Percentiles rank a stretch among this genome's conserved stretches.
Conservation (phyloP, 1,140 invertebrate genomes). For the Uloborus diversus region DNA sequence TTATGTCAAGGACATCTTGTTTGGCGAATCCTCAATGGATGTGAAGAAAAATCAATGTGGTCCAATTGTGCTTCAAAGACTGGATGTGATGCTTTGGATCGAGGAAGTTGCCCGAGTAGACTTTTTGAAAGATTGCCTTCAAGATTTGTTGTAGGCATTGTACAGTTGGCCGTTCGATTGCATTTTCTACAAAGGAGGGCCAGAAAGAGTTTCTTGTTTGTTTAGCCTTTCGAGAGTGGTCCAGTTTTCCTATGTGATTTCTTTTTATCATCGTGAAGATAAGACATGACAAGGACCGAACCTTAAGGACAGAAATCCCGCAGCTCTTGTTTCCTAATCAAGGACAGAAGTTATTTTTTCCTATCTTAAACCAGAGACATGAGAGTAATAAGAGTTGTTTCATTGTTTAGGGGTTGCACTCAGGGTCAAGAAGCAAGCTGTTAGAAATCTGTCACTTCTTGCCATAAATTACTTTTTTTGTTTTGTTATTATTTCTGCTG, state of each 20-base stretch:
- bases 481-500: too few species aligned
- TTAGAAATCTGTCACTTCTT: not conserved
- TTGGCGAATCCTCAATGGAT: too few species aligned
- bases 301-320: not conserved
- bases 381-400: not conserved
- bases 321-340: not conserved
- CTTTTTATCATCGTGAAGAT: slow-evolving; percentile 22
- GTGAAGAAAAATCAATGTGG: too few species aligned
- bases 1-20: too few species aligned
- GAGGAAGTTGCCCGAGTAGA: too few species aligned
- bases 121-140: too few species aligned
- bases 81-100: too few species aligned
- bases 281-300: not conserved
- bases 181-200: not conserved
- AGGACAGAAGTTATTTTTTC: not conserved
- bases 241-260: slow-evolving; percentile 44
- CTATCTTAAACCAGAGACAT: not conserved
- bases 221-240: slow-evolving; percentile 44
- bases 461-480: not conserved
- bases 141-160: too few species aligned
- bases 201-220: slow-evolving; percentile 21
- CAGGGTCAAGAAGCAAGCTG: slow-evolving; percentile 6
- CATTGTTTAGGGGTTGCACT: not conserved
- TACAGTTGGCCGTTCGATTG: not conserved
- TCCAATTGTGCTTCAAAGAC: too few species aligned